Conservation (phyloP, 2,113 vertebrate genomes). For the Tachysurus fulvidraco region DNA sequence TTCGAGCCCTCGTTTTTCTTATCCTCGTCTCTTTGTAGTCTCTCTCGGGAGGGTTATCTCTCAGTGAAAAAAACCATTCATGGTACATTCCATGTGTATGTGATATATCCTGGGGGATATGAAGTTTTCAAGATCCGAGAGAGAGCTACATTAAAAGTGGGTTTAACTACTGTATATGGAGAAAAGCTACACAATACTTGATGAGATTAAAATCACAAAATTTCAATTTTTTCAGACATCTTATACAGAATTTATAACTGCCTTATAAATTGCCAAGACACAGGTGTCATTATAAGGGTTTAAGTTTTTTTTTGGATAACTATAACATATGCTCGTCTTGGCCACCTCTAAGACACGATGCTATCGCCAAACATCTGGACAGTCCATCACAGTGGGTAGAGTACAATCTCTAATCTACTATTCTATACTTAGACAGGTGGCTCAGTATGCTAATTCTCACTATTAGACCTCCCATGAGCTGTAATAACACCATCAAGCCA, state of each 20-base stretch:
- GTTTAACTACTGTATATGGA: not conserved
- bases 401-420: conserved; percentile 13
- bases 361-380: conserved; percentile 10
- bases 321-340: not conserved
- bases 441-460: not conserved
- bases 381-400: conserved; percentile 35
- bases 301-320: not conserved
- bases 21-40: conserved; percentile 13
- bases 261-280: too few species aligned
- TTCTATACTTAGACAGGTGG: conserved; percentile 2
- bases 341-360: conserved; percentile 1
- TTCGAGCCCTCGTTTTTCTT: not conserved
- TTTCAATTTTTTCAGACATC: not conserved
- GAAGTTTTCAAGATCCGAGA: not conserved
- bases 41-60: not conserved
- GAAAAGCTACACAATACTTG: not conserved
- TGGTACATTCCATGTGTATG: conserved; percentile 15
- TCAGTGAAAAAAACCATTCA: not conserved
- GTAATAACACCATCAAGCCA: conserved; percentile 8
- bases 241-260: not conserved
- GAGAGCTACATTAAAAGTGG: not conserved
- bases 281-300: not conserved
- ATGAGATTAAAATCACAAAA: not conserved
- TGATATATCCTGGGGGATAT: not conserved
- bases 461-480: conserved; percentile 27